phyloP scores from a whole-genome alignment of 2,113 vertebrate genomes.

The Girardinichthys multiradiatus region DNA sequence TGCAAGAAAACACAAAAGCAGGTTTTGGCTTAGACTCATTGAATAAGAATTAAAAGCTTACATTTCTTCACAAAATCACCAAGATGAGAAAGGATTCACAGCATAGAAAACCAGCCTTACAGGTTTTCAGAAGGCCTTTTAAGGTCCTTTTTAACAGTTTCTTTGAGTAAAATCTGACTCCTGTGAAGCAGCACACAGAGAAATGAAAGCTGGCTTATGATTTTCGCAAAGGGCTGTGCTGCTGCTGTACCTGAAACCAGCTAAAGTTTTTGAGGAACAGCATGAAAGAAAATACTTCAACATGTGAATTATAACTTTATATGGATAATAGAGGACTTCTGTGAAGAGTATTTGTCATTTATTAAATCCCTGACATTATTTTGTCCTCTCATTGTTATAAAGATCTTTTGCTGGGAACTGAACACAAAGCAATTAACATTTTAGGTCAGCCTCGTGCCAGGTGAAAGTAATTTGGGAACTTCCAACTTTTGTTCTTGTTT shows the following conservation, averaged over 20 bases:
- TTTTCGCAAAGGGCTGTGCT: background rate
- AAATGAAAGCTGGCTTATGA: background rate
- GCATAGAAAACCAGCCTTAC: background rate
- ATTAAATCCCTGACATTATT: background rate
- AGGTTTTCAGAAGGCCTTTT: background rate
- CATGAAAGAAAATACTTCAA: background rate
- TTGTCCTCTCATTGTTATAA: conserved; percentile 9
- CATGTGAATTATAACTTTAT: background rate
- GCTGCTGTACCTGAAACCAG: background rate
- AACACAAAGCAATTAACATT: conserved; percentile 62
- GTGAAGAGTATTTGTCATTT: too few species aligned
- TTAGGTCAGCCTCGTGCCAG: conserved; percentile 18
- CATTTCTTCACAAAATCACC: too few species aligned
- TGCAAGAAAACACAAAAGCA: too few species aligned
- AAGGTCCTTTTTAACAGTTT: background rate
- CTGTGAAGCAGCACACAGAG: background rate
- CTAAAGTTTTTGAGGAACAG: background rate
- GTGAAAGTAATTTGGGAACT: conserved; percentile 26
- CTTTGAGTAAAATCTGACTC: background rate
- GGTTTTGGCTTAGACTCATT: too few species aligned
- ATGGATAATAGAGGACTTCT: background rate
- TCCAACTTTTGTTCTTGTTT: background rate
- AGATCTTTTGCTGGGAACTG: conserved; percentile 25
- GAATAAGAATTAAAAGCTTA: too few species aligned
- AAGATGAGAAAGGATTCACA: too few species aligned